Conservation (phyloP, 2,888 invertebrate species). For the Malthinus flaveolus region DNA sequence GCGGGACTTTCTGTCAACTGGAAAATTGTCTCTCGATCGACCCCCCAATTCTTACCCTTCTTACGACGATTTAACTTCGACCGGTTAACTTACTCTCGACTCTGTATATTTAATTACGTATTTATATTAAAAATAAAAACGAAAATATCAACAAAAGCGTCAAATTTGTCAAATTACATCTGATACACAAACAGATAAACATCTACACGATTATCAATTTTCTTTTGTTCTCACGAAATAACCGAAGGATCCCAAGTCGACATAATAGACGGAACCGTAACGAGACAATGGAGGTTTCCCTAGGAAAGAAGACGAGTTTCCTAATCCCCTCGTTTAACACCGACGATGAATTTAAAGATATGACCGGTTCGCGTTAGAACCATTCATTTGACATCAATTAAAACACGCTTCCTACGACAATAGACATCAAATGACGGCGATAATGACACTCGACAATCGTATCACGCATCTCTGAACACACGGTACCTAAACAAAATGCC, state of each 20-base stretch:
- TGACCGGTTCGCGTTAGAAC: slow-evolving; percentile 27
- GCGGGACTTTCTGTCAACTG: slow-evolving; percentile 35
- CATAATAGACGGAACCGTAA: slow-evolving; percentile 36
- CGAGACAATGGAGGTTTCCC: slow-evolving; percentile 31
- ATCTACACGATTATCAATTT: slow-evolving; percentile 28
- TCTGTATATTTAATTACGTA: not conserved
- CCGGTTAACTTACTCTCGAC: not conserved
- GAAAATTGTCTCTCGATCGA: slow-evolving; percentile 35
- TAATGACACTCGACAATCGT: slow-evolving; percentile 43
- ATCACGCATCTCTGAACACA: slow-evolving; percentile 41
- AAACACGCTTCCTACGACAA: slow-evolving; percentile 44
- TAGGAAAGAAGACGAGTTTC: slow-evolving; percentile 32
- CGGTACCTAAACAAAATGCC: slow-evolving; percentile 36
- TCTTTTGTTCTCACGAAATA: slow-evolving; percentile 29
- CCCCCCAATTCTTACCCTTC: slow-evolving; percentile 25
- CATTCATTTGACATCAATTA: slow-evolving; percentile 44
- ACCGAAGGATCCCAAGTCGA: slow-evolving; percentile 28
- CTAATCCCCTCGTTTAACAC: slow-evolving; percentile 38
- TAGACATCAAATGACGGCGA: slow-evolving; percentile 43
- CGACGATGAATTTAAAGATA: slow-evolving; percentile 35
- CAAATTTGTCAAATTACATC: slow-evolving; percentile 23
- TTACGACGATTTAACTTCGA: not conserved
- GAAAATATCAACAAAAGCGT: slow-evolving; percentile 17
- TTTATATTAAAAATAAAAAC: not conserved
- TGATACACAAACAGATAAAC: slow-evolving; percentile 27